A percentile compares a stretch with the other conserved stretches of the same genome.
Evolutionary conservation across 2,113 vertebrate species (phyloP).

Genomic region (Caracal caracal): DNA sequence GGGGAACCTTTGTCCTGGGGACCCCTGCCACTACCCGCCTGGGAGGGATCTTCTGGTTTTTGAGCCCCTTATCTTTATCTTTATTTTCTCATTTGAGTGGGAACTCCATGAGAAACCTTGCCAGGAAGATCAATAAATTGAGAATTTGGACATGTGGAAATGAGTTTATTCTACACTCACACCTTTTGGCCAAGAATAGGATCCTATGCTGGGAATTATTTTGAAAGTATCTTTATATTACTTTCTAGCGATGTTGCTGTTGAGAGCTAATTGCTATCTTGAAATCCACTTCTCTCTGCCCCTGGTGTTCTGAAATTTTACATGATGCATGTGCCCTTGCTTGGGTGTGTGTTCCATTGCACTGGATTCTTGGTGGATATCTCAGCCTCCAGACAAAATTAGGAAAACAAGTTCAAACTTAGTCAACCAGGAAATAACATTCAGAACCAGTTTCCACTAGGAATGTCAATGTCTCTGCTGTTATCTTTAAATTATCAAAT

Average conservation of each 20-base stretch:
- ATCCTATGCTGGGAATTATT: not conserved
- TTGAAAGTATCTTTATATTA: not conserved
- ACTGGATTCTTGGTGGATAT: not conserved
- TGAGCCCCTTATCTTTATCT: not conserved
- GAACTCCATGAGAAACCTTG: not conserved
- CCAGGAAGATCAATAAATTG: not conserved
- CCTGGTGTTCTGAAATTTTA: not conserved
- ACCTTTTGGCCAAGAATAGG: not conserved
- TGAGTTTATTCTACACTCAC: not conserved
- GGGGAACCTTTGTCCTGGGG: rapidly evolving
- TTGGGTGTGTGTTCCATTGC: not conserved
- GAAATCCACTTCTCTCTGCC: not conserved
- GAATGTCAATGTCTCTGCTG: not conserved
- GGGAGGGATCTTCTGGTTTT: not conserved
- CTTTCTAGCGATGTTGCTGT: not conserved
- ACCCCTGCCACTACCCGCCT: not conserved
- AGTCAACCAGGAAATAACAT: not conserved
- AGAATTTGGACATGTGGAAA: not conserved
- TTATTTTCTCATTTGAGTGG: not conserved
- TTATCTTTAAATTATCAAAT: slow-evolving; percentile 19
- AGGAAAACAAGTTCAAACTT: not conserved
- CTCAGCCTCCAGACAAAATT: not conserved
- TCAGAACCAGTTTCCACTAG: not conserved
- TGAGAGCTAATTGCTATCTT: not conserved
- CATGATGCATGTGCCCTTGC: rapidly evolving